Evolutionary conservation across 2,797 vertebrate genomes (phyloP).

Genomic region (Takifugu ocellatus): DNA sequence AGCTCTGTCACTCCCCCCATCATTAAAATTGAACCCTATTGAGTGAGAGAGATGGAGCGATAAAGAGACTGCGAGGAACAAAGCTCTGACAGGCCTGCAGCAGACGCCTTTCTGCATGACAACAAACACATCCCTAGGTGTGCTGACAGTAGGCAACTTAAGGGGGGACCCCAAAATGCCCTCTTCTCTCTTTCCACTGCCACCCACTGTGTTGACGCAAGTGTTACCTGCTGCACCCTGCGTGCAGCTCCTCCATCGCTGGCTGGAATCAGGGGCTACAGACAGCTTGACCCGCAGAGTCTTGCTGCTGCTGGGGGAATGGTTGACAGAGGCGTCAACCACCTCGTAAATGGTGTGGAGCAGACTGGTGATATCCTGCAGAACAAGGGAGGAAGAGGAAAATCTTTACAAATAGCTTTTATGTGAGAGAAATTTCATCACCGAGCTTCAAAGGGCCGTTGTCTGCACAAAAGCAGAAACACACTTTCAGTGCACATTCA

Average conservation of each 20-base stretch:
- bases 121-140: constrained; percentile 62
- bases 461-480: not conserved
- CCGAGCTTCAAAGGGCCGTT: not conserved
- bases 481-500: constrained; percentile 2
- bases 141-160: constrained; percentile 56
- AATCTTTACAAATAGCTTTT: not conserved
- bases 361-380: constrained; percentile 95
- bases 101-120: constrained; percentile 62
- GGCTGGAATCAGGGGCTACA: constrained; percentile 90
- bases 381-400: not conserved
- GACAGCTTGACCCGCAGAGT: constrained; percentile 95
- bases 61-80: constrained; percentile 55
- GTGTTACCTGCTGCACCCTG: constrained; percentile 82
- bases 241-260: constrained; percentile 83
- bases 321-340: constrained; percentile 95
- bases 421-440: not conserved
- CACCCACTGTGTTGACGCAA: constrained; percentile 15
- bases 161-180: constrained; percentile 46
- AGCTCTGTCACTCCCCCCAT: constrained; percentile 66
- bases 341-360: constrained; percentile 99
- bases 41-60: constrained; percentile 62
- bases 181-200: constrained; percentile 19
- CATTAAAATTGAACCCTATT: constrained; percentile 77
- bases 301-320: constrained; percentile 94
- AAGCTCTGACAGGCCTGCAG: constrained; percentile 65